A percentile compares a stretch with the other conserved stretches of the same genome.
Conservation (phyloP, 2,797 vertebrate genomes). For the Gambusia yucatana region DNA sequence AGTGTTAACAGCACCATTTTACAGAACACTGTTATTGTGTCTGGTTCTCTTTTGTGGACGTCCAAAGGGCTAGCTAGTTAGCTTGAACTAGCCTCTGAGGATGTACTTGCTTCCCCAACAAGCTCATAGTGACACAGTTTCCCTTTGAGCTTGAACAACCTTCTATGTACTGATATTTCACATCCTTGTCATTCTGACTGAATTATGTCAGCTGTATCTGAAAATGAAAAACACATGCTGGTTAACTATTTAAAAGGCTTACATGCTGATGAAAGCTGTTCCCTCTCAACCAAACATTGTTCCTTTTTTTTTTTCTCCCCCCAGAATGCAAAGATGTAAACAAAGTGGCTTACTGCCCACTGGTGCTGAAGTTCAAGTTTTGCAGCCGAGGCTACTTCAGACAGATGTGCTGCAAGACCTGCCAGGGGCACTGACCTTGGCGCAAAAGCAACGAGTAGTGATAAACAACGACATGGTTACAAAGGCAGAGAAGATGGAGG, state of each 20-base stretch:
- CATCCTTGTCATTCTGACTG: background rate
- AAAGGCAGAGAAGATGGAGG: conserved; percentile 59
- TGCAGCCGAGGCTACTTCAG: conserved; percentile 99
- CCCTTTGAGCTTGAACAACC: background rate
- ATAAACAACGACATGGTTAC: conserved; percentile 5
- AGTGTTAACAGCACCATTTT: background rate
- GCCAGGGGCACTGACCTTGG: conserved; percentile 94
- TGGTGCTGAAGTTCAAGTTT: conserved; percentile 99
- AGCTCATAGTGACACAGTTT: background rate
- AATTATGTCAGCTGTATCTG: background rate
- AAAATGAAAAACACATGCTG: background rate
- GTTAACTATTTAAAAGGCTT: conserved; percentile 6
- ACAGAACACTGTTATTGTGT: background rate
- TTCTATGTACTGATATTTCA: background rate
- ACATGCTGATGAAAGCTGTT: background rate
- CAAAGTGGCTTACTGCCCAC: conserved; percentile 99
- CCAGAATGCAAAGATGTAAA: conserved; percentile 99
- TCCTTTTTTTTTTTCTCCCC: conserved; percentile 23
- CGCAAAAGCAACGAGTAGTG: conserved; percentile 14
- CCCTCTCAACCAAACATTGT: background rate
- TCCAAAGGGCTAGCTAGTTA: background rate
- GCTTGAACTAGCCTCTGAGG: background rate
- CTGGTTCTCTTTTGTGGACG: background rate
- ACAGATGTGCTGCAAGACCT: conserved; percentile 99
- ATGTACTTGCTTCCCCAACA: background rate